Evolutionary conservation across 1,140 invertebrate genomes (phyloP).

Genomic region (Tribolium madens): DNA sequence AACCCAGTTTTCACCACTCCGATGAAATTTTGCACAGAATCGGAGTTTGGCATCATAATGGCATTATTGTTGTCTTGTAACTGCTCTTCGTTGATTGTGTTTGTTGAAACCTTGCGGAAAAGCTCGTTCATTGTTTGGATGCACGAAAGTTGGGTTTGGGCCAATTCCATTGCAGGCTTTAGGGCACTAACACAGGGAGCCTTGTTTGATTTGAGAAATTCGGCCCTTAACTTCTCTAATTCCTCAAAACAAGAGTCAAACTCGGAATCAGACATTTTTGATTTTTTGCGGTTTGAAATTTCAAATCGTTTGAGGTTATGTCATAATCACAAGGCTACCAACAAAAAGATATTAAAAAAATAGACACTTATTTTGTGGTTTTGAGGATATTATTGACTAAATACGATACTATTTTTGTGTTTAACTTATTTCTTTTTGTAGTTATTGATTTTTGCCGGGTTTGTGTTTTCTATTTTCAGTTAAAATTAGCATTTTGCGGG

Average conservation of each 20-base stretch:
- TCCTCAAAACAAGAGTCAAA: not conserved
- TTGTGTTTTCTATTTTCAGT: not conserved
- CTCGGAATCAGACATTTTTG: not conserved
- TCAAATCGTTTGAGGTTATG: constrained; percentile 8
- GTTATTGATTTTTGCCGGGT: no score
- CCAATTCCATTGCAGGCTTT: not conserved
- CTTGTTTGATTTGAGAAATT: not conserved
- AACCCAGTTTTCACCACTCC: not conserved
- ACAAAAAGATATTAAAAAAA: no score
- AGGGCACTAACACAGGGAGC: not conserved
- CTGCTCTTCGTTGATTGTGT: not conserved
- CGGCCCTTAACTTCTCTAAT: not conserved
- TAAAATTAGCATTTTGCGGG: not conserved
- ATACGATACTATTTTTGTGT: no score
- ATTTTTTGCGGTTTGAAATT: not conserved
- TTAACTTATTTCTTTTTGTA: no score
- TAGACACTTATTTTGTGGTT: no score
- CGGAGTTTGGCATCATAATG: not conserved
- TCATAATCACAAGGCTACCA: no score
- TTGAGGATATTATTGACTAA: no score
- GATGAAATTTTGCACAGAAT: not conserved
- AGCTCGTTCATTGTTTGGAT: not conserved
- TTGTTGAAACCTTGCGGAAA: not conserved
- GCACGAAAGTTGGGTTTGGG: not conserved
- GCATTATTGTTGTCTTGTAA: not conserved